Conservation (phyloP, 2,797 vertebrate species). For the Brotogeris chrysoptera region DNA sequence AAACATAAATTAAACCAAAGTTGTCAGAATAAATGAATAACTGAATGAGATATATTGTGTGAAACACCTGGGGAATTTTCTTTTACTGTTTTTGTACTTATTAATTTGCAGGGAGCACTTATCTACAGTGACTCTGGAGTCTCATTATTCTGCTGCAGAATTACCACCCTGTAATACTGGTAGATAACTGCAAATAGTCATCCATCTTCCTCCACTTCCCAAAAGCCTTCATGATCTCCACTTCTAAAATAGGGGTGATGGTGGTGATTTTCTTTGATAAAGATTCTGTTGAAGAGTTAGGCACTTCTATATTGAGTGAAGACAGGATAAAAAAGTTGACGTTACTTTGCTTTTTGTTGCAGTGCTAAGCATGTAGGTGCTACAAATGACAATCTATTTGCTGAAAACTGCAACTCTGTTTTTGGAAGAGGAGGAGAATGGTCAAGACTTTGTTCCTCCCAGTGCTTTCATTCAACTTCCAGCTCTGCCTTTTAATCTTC, state of each 20-base stretch:
- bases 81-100: neutral
- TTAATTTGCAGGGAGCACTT: neutral
- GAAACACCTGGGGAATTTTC: neutral
- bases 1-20: neutral
- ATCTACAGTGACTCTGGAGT: neutral
- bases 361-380: neutral
- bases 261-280: neutral
- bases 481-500: neutral
- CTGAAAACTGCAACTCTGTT: neutral
- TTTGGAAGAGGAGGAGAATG: neutral
- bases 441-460: neutral
- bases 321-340: neutral
- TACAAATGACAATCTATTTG: rapidly evolving
- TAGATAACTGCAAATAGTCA: neutral
- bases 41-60: neutral
- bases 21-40: conserved; percentile 32
- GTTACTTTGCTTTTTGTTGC: neutral
- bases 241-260: neutral
- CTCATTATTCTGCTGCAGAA: neutral
- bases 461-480: neutral
- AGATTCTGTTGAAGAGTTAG: neutral
- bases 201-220: neutral
- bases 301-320: neutral
- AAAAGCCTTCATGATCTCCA: neutral
- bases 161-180: neutral